phyloP scores from a whole-genome alignment of 2,888 invertebrate genomes.

The Synergus gifuensis region DNA sequence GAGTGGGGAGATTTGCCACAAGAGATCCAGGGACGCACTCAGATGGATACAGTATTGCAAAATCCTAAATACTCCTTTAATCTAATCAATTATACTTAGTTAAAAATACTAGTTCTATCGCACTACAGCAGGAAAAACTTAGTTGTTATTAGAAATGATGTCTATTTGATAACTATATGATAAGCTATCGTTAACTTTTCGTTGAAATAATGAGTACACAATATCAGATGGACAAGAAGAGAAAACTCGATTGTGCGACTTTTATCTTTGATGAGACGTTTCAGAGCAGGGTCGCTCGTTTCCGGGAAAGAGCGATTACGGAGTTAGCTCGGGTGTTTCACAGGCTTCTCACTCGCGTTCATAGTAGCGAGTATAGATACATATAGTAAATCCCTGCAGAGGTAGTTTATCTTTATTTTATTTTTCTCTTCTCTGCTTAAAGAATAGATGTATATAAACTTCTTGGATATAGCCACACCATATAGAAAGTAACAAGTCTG shows the following conservation, averaged over 20 bases:
- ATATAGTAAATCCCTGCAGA: conserved; percentile 45
- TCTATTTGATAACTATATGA: not conserved
- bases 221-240: conserved; percentile 18
- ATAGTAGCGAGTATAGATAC: conserved; percentile 44
- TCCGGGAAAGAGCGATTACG: conserved; percentile 59
- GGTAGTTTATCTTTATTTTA: not conserved
- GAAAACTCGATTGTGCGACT: conserved; percentile 48
- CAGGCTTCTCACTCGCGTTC: conserved; percentile 60
- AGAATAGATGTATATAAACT: conserved; percentile 49
- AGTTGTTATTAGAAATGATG: not conserved
- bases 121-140: not conserved
- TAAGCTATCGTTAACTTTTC: not conserved
- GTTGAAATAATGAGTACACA: conserved; percentile 27
- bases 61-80: not conserved
- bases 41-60: conserved; percentile 20
- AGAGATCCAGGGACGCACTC: conserved; percentile 51
- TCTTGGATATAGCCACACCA: conserved; percentile 50
- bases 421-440: not conserved
- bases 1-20: conserved; percentile 48
- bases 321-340: conserved; percentile 61
- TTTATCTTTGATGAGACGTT: conserved; percentile 58
- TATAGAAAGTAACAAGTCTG: conserved; percentile 55
- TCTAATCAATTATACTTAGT: not conserved
- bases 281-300: conserved; percentile 55
- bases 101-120: not conserved